Evolutionary conservation across 2,113 vertebrate species (phyloP), one percentile per base, ranked within the genome.

Genomic region (Peromyscus polionotus): DNA sequence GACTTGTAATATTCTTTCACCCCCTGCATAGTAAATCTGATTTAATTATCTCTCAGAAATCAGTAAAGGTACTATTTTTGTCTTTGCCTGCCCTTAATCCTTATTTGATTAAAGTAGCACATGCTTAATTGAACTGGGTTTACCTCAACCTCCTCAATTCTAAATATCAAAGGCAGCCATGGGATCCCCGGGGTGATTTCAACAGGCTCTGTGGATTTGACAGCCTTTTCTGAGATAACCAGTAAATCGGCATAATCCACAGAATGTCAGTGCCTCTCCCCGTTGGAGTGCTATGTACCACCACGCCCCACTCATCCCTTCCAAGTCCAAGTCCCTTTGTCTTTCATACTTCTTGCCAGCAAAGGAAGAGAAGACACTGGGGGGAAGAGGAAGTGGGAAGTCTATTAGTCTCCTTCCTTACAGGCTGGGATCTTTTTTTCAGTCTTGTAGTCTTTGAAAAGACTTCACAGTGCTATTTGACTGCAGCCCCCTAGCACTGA

Each of bases 51-150:
- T 96, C 76, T 28, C 87, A 96, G 70, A 95, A 97, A 98, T 97
- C 96, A 95, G 96, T 68, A 94, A 96, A 96, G 88, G 87, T 81
- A 90, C 91, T 96, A 90, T 97, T 97, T 96, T 93, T 88, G 65
- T 94, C 90, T 97, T 96, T 86, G 83, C 54, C 95, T 97, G 88
- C 59, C 90, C 80, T 96, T 98, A 97, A 98, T 98, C 97, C 81
- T 96, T 97, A 97, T 97, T 97, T 97, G 96, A 98, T 98, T 97
- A 97, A 97, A 98, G 93, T 96, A 96, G 48, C 83, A 96, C 87
- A 79, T 67, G 87, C 70, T 96, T 97, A 96, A 97, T 95, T 96
- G 96, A 94, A 95, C 87, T 67, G 90, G 63, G 75, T 97, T 97
- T 97, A 90, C 93, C 92, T 90, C 70, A 80, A 76, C 95, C 75